These are phyloP conservation scores for Ptilodon capucinus DNA, from an alignment of 2,888 invertebrate genomes.

Conservation along the genomic window DNA sequence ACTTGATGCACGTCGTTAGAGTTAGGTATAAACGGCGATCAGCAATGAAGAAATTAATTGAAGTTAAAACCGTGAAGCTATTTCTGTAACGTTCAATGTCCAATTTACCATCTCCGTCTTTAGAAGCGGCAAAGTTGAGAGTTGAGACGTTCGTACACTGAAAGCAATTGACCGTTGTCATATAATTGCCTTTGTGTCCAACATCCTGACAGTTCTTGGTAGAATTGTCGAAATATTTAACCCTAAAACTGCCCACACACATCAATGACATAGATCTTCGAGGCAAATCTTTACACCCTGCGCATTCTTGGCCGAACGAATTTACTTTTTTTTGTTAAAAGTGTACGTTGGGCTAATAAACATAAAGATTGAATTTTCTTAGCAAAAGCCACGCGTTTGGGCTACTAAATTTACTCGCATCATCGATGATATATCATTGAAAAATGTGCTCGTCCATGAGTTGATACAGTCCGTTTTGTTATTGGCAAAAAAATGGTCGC, in stretches of 20 bases:
- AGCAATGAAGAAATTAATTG: constrained; percentile 2
- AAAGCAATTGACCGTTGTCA: constrained; percentile 36
- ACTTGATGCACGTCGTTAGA: not conserved
- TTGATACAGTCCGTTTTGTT: no score
- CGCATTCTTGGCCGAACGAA: no score
- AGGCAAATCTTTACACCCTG: constrained; percentile 7
- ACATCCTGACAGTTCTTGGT: constrained; percentile 12
- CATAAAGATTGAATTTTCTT: no score
- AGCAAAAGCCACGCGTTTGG: no score
- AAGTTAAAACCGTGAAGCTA: constrained; percentile 3
- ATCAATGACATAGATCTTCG: constrained; percentile 9
- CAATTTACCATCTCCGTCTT: constrained; percentile 20
- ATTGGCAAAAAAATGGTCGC: no score
- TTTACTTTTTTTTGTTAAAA: no score
- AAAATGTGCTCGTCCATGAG: no score
- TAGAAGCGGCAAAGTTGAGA: constrained; percentile 6
- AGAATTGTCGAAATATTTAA: not conserved
- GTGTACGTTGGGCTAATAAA: no score
- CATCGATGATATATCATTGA: no score
- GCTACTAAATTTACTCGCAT: no score
- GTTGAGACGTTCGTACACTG: constrained; percentile 14
- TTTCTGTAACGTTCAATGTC: constrained; percentile 25
- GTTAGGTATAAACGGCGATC: not conserved
- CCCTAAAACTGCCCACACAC: not conserved
- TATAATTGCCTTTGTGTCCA: constrained; percentile 9